Base-by-base conservation (phyloP, 37 sponge, comb jelly and placozoan species). In the Lycopodina hypogea region DNA sequence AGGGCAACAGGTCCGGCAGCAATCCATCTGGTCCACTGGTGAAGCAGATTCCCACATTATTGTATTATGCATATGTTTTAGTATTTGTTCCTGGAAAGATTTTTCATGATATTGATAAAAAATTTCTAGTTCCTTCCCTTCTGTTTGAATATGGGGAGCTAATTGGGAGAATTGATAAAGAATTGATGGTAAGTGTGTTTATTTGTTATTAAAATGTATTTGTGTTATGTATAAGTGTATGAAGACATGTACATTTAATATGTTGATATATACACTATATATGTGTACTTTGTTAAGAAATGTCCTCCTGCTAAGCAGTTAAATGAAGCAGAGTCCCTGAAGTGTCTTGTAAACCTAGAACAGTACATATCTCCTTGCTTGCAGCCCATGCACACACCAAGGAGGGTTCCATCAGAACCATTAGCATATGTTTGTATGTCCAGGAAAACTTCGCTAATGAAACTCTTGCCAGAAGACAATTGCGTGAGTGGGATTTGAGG, bases 51-150 rank as follows among this genome's bases (percentile, higher is more conserved):
- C 3, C 24, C 53, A 35, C 28, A 14, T 2, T 2, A 4, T 37
- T 34, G 3, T 22, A 23, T 59, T 48, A 34, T 6, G 29, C 63
- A 41, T 40, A 0, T 59, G 64, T 62, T 23, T 63, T 63, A 0
- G 42, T 28, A 24, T 77, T 77, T 42, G 38, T 77, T 29, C 65
- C 77, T 45, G 77, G 77, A 17, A 9, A 77, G 45, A 3, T 62
- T 0, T 42, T 77, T 38, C 63, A 77, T 50, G 28, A 33, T 14
- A 4, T 77, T 40, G 56, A 55, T 2, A 73, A 73, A 55, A 9
- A 29, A 22, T 41, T 7, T 15, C 22, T 77, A 32, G 60, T 62
- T 23, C 65, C 77, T 14, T 36, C 9, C 12, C 23, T 77, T 1
- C 9, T 62, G 64, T 48, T 17, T 24, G 50, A 61, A 42, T 22